Base-by-base conservation (phyloP, 2,888 invertebrate species). In the Sphaerophoria rueppellii region DNA sequence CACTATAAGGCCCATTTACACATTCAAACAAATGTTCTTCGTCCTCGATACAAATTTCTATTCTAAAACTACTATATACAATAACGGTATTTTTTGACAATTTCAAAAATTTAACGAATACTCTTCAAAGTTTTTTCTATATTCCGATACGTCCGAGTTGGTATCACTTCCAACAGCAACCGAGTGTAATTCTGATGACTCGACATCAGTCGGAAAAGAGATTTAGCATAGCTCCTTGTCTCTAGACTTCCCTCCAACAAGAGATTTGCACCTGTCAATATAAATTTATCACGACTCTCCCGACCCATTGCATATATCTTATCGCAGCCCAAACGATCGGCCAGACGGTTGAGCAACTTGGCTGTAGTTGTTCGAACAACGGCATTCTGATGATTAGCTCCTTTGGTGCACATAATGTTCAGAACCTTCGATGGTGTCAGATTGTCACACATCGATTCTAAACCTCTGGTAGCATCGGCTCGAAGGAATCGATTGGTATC, bases 401-500 rank as follows among this genome's bases (percentile, higher is more conserved):
- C 97, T 80, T 95, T 94, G 46, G 93, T 92, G 6, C 95, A 93
- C 71, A 97, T 91, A 9, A 96, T 94, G 35, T 93, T 92, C 2
- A 95, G 93, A 0, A 95, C 94, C 87, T 95, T 95, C 6, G 93
- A 92, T 6, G 95, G 94, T 37, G 95, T 94, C 16, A 97, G 93
- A 81, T 95, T 94, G 76, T 96, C 95, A 77, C 97, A 95, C 94
- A 99, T 95, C 12, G 94, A 93, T 88, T 95, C 96, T 54, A 99
- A 92, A 0, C 98, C 96, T 9, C 94, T 93, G 0, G 88, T 89
- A 4, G 98, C 97, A 91, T 99, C 99, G 46, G 96, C 96, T 32
- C 98, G 94, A 67, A 99, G 94, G 90, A 99, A 98, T 88, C 96
- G 95, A 92, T 98, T 98, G 6, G 98, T 98, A 89, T 99, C 99